Conservation (phyloP, 2,797 vertebrate species). For the Melopsittacus undulatus region DNA sequence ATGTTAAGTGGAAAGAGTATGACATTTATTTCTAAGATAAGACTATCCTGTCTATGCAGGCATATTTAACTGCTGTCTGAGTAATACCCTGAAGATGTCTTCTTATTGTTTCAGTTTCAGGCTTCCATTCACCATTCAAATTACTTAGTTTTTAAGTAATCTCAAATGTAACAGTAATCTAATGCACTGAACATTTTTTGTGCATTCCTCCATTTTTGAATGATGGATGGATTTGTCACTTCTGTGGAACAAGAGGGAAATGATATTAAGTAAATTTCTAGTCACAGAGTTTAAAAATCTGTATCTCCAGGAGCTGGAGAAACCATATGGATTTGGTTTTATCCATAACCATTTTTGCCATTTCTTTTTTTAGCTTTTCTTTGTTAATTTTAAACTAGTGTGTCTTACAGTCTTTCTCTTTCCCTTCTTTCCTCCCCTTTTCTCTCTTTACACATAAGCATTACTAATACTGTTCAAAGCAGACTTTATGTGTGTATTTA, state of each 20-base stretch:
- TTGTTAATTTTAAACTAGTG: background rate
- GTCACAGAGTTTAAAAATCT: background rate
- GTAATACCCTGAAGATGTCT: slow-evolving; percentile 4
- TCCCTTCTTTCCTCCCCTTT: background rate
- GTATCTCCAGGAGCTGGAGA: background rate
- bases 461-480: background rate
- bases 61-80: background rate
- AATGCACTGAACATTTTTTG: background rate
- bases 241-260: background rate
- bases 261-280: background rate
- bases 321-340: background rate
- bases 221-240: background rate
- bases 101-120: slow-evolving; percentile 41
- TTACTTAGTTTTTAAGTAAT: background rate
- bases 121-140: slow-evolving; percentile 10
- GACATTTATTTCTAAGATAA: slow-evolving; percentile 18
- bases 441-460: background rate
- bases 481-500: background rate
- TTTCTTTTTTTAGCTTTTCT: background rate
- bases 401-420: background rate
- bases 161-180: background rate
- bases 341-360: background rate
- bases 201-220: background rate
- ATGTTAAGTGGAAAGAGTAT: background rate
- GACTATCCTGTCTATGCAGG: background rate